Percentiles rank a stretch among this genome's conserved stretches.
phyloP scores from a whole-genome alignment of 2,888 invertebrate species.

The Julus scanicus region DNA sequence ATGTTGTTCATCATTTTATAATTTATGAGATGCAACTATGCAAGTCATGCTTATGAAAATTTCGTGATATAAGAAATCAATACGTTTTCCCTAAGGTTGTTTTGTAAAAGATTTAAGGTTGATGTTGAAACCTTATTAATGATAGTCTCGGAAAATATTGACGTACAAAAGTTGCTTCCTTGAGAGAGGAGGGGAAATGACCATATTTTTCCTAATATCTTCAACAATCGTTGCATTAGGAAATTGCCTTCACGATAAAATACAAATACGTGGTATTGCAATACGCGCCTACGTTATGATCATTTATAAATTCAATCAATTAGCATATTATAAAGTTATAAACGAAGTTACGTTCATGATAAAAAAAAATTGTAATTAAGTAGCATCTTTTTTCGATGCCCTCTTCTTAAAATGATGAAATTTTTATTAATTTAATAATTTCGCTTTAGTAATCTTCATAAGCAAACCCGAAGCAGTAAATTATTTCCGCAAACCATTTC shows the following conservation, averaged over 20 bases:
- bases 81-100: not conserved
- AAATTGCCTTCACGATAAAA: too few species aligned
- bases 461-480: not conserved
- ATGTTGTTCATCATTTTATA: not conserved
- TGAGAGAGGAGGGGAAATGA: not conserved
- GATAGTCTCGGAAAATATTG: not conserved
- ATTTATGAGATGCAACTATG: not conserved
- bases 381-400: not conserved
- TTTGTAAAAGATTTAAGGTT: not conserved
- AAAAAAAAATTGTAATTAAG: not conserved
- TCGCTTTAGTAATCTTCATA: not conserved
- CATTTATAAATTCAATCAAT: too few species aligned
- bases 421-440: not conserved
- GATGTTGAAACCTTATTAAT: not conserved
- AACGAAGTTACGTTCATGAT: not conserved
- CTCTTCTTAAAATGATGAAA: not conserved
- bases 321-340: too few species aligned
- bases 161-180: not conserved
- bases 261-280: too few species aligned
- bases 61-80: not conserved
- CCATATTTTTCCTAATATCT: not conserved
- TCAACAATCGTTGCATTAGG: not conserved
- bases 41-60: constrained; percentile 12
- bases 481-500: not conserved
- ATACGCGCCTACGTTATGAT: too few species aligned